Evolutionary conservation across 2,113 vertebrate species (phyloP).

Genomic region (Proteles cristata): DNA sequence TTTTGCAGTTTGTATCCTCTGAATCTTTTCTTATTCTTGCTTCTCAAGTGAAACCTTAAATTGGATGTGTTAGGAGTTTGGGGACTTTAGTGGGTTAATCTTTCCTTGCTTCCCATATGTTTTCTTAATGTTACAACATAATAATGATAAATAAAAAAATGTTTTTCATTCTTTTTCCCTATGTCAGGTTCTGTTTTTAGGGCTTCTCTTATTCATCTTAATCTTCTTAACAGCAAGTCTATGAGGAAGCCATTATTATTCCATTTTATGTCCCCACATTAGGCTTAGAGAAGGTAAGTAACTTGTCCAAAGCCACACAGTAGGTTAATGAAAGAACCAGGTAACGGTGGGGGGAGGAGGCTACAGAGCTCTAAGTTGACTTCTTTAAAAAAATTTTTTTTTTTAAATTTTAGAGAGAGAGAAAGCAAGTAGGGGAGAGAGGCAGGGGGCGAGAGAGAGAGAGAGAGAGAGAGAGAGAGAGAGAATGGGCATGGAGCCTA

Average conservation of each 20-base stretch:
- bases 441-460: no score
- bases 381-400: not conserved
- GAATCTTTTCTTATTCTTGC: conserved; percentile 45
- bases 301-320: not conserved
- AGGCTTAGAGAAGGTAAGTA: not conserved
- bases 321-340: not conserved
- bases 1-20: conserved; percentile 42
- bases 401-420: no score
- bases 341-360: no score
- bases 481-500: no score
- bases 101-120: conserved; percentile 16
- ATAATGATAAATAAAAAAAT: conserved; percentile 25
- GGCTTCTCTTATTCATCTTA: not conserved
- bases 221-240: not conserved
- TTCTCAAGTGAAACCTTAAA: conserved; percentile 64
- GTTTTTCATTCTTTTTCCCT: not conserved
- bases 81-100: conserved; percentile 13
- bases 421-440: no score
- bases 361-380: not conserved
- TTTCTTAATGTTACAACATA: not conserved
- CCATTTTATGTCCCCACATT: not conserved
- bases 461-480: no score
- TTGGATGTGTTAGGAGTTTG: conserved; percentile 43
- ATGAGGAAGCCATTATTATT: not conserved
- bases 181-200: not conserved